These are phyloP conservation scores for Pholis gunnellus DNA, from an alignment of 2,113 vertebrate species.

Conservation along the genomic window DNA sequence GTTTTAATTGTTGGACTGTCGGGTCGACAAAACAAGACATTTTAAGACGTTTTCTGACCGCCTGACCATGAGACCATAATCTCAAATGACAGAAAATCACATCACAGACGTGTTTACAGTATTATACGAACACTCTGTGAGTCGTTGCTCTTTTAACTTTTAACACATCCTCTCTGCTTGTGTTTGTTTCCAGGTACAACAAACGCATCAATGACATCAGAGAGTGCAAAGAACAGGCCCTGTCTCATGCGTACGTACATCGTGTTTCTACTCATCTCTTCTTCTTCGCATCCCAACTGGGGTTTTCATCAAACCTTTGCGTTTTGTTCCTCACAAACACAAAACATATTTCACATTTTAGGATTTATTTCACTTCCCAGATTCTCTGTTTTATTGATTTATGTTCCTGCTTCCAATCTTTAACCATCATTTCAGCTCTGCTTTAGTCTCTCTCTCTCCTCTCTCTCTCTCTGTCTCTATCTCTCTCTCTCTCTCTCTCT, in stretches of 20 bases:
- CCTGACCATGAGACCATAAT: neutral
- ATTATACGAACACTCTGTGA: neutral
- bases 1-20: neutral
- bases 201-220: constrained; percentile 98
- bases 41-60: neutral
- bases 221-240: constrained; percentile 97
- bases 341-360: constrained; percentile 5
- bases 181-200: constrained; percentile 90
- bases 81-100: neutral
- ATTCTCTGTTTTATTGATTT: constrained; percentile 31
- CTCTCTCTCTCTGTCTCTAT: no score
- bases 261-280: neutral
- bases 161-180: neutral
- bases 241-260: constrained; percentile 95
- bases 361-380: neutral
- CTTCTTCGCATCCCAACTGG: neutral
- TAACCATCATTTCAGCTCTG: constrained; percentile 14
- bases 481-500: no score
- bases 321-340: neutral
- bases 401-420: constrained; percentile 1
- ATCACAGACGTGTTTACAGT: neutral
- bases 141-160: neutral
- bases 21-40: no score
- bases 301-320: constrained; percentile 2
- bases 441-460: no score